These are phyloP conservation scores for Otis tarda DNA, from an alignment of 2,113 vertebrate genomes.

Conservation along the genomic window DNA sequence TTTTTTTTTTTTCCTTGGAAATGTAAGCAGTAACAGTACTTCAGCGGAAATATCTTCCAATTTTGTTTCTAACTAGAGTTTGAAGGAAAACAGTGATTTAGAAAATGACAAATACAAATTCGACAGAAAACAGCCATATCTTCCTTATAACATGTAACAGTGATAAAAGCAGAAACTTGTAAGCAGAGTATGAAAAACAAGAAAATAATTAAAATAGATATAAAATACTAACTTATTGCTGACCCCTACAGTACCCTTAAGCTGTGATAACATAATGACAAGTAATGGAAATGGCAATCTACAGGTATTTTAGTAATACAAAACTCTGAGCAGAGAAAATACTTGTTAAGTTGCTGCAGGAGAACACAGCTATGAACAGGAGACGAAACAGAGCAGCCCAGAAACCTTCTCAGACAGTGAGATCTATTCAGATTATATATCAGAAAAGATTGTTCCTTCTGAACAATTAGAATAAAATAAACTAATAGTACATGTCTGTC, in stretches of 20 bases:
- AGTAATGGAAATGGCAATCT: neutral
- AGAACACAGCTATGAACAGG: neutral
- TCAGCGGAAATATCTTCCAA: neutral
- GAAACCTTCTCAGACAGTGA: neutral
- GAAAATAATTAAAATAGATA: neutral
- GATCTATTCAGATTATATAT: neutral
- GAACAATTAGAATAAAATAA: neutral
- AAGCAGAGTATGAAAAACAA: neutral
- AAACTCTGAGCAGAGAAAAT: neutral
- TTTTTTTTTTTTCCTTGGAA: neutral
- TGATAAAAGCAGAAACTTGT: neutral
- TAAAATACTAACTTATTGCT: neutral
- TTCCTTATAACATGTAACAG: neutral
- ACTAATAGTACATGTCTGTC: neutral
- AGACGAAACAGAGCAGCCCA: neutral
- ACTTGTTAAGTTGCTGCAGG: neutral
- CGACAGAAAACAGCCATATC: neutral
- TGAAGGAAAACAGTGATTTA: conserved; percentile 8
- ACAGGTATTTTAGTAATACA: neutral
- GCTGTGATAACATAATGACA: neutral
- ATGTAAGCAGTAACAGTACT: neutral
- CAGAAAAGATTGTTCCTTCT: neutral
- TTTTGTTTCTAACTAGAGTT: neutral
- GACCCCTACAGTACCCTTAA: neutral
- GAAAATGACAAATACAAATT: neutral